Evolutionary conservation across 2,113 vertebrate species (phyloP).

Genomic region (Chloropsis hardwickii): DNA sequence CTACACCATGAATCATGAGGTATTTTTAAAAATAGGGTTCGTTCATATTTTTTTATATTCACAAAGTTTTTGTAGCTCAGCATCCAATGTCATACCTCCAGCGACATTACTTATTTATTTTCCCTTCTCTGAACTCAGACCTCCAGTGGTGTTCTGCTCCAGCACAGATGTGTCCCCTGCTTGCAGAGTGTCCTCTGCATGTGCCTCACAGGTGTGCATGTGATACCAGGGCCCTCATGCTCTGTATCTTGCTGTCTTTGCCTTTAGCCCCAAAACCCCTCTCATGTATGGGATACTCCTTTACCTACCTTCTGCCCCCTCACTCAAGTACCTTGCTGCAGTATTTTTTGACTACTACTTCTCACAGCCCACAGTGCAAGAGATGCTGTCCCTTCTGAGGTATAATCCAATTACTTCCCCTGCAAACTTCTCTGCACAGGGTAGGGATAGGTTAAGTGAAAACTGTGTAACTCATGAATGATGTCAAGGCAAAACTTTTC

Average conservation of each 20-base stretch:
- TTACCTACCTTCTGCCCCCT: neutral
- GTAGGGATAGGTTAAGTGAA: neutral
- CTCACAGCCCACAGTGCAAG: neutral
- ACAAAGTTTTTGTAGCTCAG: neutral
- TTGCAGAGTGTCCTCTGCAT: neutral
- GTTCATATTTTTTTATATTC: neutral
- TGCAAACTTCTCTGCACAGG: neutral
- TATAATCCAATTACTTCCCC: neutral
- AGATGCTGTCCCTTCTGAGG: neutral
- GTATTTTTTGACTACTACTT: neutral
- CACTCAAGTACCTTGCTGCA: neutral
- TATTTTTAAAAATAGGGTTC: neutral
- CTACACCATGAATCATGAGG: neutral
- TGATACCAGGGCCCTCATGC: fast-evolving
- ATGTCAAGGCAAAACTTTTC: neutral
- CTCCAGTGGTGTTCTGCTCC: neutral
- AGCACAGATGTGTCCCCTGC: fast-evolving
- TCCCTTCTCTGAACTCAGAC: neutral
- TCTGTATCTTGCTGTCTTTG: fast-evolving
- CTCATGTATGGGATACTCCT: fast-evolving
- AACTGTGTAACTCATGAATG: neutral
- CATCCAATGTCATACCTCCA: neutral
- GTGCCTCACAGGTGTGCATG: neutral
- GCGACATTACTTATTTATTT: neutral
- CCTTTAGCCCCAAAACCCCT: neutral